Evolutionary conservation across 2,113 vertebrate genomes (phyloP).

Genomic region (Peromyscus maniculatus): DNA sequence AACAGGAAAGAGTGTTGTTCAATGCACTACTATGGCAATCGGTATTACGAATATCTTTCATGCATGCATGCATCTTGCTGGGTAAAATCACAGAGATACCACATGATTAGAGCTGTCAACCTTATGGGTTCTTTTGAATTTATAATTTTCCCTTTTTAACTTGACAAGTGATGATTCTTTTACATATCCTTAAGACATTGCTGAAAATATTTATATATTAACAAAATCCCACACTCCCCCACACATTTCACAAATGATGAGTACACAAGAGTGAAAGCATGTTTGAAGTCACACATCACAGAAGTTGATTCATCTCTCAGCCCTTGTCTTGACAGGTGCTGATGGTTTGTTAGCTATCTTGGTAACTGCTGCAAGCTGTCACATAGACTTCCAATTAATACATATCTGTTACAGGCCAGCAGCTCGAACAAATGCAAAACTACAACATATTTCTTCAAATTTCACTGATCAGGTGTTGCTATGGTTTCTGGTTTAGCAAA

Average conservation of each 20-base stretch:
- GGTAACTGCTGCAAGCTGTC: conserved; percentile 84
- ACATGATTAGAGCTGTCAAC: conserved; percentile 84
- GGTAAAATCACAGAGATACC: conserved; percentile 79
- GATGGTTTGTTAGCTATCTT: conserved; percentile 77
- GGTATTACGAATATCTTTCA: conserved; percentile 74
- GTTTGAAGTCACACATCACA: conserved; percentile 85
- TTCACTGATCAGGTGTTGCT: conserved; percentile 86
- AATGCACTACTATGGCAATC: conserved; percentile 53
- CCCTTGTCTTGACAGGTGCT: conserved; percentile 81
- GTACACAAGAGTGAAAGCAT: conserved; percentile 82
- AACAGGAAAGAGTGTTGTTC: not conserved
- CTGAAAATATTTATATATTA: conserved; percentile 82
- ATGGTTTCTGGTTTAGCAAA: conserved; percentile 83
- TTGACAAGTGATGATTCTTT: conserved; percentile 72
- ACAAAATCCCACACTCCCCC: conserved; percentile 79
- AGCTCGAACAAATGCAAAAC: conserved; percentile 84
- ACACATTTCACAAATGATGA: conserved; percentile 82
- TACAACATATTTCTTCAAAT: conserved; percentile 84
- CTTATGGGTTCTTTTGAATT: conserved; percentile 81
- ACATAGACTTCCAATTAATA: conserved; percentile 89
- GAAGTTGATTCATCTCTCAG: conserved; percentile 83
- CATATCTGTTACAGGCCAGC: conserved; percentile 87
- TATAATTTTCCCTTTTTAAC: conserved; percentile 83
- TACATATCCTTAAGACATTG: conserved; percentile 76
- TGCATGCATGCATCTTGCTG: conserved; percentile 49